Evolutionary conservation across 2,797 vertebrate genomes (phyloP).

Genomic region (Gouania willdenowi): DNA sequence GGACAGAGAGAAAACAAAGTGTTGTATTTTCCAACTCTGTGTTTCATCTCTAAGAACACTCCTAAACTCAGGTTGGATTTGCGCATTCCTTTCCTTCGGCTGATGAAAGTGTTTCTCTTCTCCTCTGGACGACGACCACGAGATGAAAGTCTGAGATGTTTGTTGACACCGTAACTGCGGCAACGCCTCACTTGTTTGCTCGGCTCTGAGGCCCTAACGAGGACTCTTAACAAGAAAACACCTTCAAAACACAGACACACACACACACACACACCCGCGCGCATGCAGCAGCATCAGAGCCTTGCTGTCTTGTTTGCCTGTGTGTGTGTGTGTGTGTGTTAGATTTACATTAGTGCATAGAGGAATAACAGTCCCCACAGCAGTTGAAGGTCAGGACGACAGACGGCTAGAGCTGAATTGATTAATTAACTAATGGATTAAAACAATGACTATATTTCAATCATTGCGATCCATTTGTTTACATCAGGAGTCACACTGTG

Average conservation of each 20-base stretch:
- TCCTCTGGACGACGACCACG: constrained; percentile 30
- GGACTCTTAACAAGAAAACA: constrained; percentile 58
- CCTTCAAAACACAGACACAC: neutral
- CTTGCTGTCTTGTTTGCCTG: constrained; percentile 83
- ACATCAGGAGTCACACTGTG: no score
- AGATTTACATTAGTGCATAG: no score
- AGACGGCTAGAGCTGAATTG: no score
- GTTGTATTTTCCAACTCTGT: no score
- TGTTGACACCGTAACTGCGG: constrained; percentile 39
- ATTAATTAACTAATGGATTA: no score
- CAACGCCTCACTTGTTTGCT: constrained; percentile 57
- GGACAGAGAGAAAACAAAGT: no score
- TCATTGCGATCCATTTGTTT: no score
- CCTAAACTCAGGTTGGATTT: no score
- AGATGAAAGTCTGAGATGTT: constrained; percentile 61
- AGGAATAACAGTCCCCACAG: no score
- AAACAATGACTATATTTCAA: no score
- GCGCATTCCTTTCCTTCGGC: constrained; percentile 31
- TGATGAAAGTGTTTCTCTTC: constrained; percentile 58
- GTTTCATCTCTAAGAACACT: no score
- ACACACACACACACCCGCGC: neutral
- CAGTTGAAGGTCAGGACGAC: no score
- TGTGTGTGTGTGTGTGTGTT: constrained; percentile 23
- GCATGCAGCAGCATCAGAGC: constrained; percentile 88
- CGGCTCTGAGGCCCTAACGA: constrained; percentile 53